Conservation (phyloP, 1,140 invertebrate genomes). For the Hylyphantes graminicola region DNA sequence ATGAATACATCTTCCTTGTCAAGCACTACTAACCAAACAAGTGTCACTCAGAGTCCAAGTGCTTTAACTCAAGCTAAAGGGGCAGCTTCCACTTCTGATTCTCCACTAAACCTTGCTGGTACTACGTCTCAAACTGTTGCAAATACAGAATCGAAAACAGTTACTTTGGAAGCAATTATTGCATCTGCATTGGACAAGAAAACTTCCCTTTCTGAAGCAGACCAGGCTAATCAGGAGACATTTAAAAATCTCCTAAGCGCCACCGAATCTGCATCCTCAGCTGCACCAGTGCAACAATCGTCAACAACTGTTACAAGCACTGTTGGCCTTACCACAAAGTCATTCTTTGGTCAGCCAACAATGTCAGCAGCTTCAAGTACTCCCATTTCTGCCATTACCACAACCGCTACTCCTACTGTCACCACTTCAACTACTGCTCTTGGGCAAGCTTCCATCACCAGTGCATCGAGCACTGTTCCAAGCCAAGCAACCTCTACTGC, state of each 20-base stretch:
- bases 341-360: neutral
- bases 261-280: neutral
- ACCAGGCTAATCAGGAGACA: neutral
- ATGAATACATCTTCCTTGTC: too few species aligned
- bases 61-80: neutral
- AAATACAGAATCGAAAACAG: neutral
- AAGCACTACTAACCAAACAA: too few species aligned
- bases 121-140: neutral
- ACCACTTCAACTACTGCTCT: neutral
- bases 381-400: neutral
- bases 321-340: neutral
- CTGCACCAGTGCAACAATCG: neutral
- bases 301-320: neutral
- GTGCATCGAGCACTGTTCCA: neutral
- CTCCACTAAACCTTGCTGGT: neutral
- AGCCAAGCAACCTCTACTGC: neutral
- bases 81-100: neutral
- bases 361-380: neutral
- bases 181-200: neutral
- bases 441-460: neutral
- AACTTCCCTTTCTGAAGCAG: neutral
- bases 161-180: neutral
- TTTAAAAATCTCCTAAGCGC: too few species aligned
- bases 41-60: neutral
- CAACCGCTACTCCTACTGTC: neutral